Conservation (phyloP, 2,797 vertebrate species). For the Nannoperca obscura region DNA sequence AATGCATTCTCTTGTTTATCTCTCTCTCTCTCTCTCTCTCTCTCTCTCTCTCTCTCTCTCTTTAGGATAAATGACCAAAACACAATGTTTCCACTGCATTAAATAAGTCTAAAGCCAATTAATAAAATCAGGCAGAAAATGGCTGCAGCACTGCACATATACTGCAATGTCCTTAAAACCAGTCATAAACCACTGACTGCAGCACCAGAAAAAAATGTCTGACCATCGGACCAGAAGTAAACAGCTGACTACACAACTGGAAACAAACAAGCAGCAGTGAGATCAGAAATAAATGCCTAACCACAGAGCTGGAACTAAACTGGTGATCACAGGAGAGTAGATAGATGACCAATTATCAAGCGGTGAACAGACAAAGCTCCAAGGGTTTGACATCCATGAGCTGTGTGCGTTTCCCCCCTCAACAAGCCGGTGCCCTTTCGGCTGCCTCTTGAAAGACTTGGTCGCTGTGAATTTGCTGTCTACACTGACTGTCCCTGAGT, state of each 20-base stretch:
- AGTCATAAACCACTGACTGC: slow-evolving; percentile 65
- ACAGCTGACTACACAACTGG: slow-evolving; percentile 74
- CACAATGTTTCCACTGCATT: slow-evolving; percentile 62
- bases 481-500: slow-evolving; percentile 67
- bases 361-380: slow-evolving; percentile 72
- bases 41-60: slow-evolving; percentile 3
- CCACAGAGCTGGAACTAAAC: slow-evolving; percentile 78
- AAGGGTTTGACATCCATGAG: slow-evolving; percentile 76
- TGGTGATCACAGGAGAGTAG: slow-evolving; percentile 80
- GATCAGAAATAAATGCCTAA: slow-evolving; percentile 74
- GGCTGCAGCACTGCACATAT: slow-evolving; percentile 34
- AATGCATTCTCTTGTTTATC: not conserved
- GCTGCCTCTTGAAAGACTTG: slow-evolving; percentile 72
- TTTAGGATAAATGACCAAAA: slow-evolving; percentile 53
- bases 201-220: slow-evolving; percentile 70
- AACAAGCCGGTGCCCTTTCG: slow-evolving; percentile 70
- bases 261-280: slow-evolving; percentile 75
- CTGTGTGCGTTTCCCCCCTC: slow-evolving; percentile 45
- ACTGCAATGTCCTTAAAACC: slow-evolving; percentile 65
- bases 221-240: slow-evolving; percentile 71
- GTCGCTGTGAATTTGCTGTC: slow-evolving; percentile 66
- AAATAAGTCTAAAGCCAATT: slow-evolving; percentile 63
- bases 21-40: not conserved
- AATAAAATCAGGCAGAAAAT: slow-evolving; percentile 70
- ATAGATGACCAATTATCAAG: slow-evolving; percentile 82